Percentiles rank a stretch among this genome's conserved stretches.
Conservation (phyloP, 2,888 invertebrate species). For the Agrotis clavis region DNA sequence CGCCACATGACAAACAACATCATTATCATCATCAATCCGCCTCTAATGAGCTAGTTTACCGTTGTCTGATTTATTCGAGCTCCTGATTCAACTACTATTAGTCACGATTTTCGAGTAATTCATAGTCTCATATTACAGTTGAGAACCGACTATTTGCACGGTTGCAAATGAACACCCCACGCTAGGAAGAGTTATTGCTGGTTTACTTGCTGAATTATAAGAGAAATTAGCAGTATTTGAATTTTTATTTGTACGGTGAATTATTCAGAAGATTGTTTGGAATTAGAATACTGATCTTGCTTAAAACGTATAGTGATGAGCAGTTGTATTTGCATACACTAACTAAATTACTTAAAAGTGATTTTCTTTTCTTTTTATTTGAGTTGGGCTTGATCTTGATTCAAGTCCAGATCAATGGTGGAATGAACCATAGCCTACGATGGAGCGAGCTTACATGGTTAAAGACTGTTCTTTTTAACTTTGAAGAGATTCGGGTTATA, state of each 20-base stretch:
- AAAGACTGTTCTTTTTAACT: no score
- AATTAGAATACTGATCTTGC: not conserved
- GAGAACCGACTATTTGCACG: conserved; percentile 42
- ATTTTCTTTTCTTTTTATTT: no score
- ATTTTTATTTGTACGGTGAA: conserved; percentile 12
- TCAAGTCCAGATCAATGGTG: no score
- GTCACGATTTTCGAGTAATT: conserved; percentile 45
- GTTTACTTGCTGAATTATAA: conserved; percentile 37
- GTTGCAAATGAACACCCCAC: conserved; percentile 56
- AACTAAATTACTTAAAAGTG: no score
- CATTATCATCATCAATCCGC: conserved; percentile 26
- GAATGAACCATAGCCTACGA: no score
- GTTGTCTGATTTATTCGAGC: conserved; percentile 41
- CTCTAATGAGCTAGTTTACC: conserved; percentile 34
- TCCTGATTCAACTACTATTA: conserved; percentile 41
- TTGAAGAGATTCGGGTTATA: no score
- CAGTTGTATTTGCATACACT: no score
- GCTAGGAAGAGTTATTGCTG: conserved; percentile 34
- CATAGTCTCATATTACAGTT: conserved; percentile 30
- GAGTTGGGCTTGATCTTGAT: no score
- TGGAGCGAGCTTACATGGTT: no score
- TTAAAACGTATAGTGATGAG: not conserved
- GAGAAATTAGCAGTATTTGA: conserved; percentile 24
- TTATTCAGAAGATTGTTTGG: not conserved
- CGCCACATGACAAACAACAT: conserved; percentile 26